Evolutionary conservation across 2,797 vertebrate species (phyloP), one percentile per base, ranked within the genome.

Genomic region (Sebastes reedi): DNA sequence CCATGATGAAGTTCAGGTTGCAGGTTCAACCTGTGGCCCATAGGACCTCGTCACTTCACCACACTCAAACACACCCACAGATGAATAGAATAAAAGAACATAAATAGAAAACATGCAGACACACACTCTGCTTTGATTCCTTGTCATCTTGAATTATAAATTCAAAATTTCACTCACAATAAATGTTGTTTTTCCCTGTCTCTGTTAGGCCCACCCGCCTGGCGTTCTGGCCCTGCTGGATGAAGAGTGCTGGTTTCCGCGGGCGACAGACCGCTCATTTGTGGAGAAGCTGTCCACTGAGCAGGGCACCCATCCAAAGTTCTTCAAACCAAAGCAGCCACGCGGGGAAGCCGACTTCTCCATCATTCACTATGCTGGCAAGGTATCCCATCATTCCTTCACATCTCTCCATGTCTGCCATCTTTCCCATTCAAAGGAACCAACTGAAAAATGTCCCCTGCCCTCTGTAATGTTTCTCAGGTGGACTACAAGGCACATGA

Each of bases 181-280:
- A 30, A 65, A 42, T 60, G 60, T 39, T 29, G 54, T 76, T 71
- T 16, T 56, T 67, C 69, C 13, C 5, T 8, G 3, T 71, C 12
- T 65, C 60, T 78, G 20, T 71, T 46, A 98, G 97, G 95, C 96
- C 34, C 95, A 97, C 80, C 96, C 97, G 4, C 97, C 97, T 1
- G 97, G 97, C 4, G 95, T 98, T 22, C 90, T 98, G 91, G 97
- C 97, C 60, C 94, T 98, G 60, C 88, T 98, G 89, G 97, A 98
- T 5, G 97, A 98, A 81, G 97, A 98, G 89, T 98, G 97, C 93
- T 98, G 97, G 97, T 98, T 98, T 90, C 97, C 97, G 0, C 96
- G 97, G 79, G 97, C 97, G n/a, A 98, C 97, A 0, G 97, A 98
- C 85, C 97, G 96, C 79, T 97, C 97, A 3, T 98, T 98, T 64